phyloP scores from a whole-genome alignment of 2,888 invertebrate species.

The Epirrhoe alternata region DNA sequence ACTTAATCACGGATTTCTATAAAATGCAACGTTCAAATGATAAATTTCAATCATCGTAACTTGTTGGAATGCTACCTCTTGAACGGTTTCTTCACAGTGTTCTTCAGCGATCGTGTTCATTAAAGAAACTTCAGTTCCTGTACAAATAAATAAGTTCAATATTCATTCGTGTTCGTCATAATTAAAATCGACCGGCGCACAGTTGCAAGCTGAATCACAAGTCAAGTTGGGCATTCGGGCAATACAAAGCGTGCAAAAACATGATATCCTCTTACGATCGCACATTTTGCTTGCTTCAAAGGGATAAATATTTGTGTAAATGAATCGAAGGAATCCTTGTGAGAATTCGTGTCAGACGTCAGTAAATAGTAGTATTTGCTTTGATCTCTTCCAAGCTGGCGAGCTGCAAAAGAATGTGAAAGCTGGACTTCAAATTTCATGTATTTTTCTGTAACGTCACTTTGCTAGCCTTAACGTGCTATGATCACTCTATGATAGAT shows the following conservation, averaged over 20 bases:
- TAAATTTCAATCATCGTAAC: too few species aligned
- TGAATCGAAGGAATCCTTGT: background rate
- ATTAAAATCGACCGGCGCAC: conserved; percentile 10
- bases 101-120: too few species aligned
- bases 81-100: too few species aligned
- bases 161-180: conserved; percentile 4
- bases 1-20: too few species aligned
- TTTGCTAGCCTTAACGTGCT: too few species aligned
- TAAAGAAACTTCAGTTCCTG: too few species aligned
- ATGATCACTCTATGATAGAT: too few species aligned
- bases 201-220: background rate
- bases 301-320: background rate
- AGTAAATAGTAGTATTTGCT: background rate
- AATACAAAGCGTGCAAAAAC: too few species aligned
- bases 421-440: background rate
- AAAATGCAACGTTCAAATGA: too few species aligned
- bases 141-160: background rate
- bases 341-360: background rate
- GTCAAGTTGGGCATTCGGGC: too few species aligned
- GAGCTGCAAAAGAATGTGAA: background rate
- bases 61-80: too few species aligned
- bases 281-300: background rate
- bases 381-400: background rate
- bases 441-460: background rate
- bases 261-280: too few species aligned